Conservation (phyloP, 2,113 vertebrate species). For the Bubalus kerabau region DNA sequence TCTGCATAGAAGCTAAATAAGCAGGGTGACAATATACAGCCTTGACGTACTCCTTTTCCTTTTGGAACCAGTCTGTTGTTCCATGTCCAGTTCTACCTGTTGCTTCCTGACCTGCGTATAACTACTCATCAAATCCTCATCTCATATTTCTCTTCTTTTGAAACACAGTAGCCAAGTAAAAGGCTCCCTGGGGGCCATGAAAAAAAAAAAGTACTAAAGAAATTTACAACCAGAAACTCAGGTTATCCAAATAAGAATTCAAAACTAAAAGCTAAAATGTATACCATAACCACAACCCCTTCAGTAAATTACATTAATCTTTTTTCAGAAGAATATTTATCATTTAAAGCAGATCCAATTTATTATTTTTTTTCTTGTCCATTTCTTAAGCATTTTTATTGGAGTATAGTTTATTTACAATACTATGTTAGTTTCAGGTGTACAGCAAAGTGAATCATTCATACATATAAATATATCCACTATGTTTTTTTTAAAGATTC, state of each 20-base stretch:
- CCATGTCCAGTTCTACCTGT: too few relatives aligned
- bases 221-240: neutral
- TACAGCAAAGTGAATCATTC: neutral
- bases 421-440: neutral
- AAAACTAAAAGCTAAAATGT: slow-evolving; percentile 8
- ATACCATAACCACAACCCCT: neutral
- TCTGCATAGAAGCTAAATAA: too few relatives aligned
- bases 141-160: neutral
- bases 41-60: too few relatives aligned
- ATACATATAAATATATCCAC: neutral
- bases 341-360: slow-evolving; percentile 1
- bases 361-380: neutral
- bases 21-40: too few relatives aligned
- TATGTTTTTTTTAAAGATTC: neutral
- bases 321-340: neutral
- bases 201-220: neutral
- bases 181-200: neutral
- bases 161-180: slow-evolving; percentile 17
- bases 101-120: neutral
- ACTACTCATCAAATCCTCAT: neutral
- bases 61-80: too few relatives aligned
- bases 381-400: neutral
- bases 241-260: neutral
- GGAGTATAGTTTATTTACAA: neutral
- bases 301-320: slow-evolving; percentile 1